Conservation (phyloP, 2,797 vertebrate species). For the Macropus fuliginosus region DNA sequence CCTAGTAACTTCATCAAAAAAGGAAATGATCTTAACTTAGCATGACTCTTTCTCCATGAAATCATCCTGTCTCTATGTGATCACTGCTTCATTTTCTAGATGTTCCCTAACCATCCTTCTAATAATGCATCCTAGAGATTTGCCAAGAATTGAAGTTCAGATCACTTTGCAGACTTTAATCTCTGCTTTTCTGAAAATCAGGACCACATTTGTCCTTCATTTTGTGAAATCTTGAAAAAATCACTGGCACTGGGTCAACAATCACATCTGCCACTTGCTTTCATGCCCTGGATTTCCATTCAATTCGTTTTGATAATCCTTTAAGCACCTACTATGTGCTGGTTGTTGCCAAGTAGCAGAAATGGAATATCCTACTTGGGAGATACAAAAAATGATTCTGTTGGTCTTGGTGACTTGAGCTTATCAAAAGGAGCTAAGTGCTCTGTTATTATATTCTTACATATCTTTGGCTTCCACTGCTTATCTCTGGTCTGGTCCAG, state of each 20-base stretch:
- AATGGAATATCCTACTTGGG: neutral
- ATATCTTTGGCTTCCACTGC: too few species aligned
- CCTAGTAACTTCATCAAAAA: too few species aligned
- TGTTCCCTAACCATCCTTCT: neutral
- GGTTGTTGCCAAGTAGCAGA: neutral
- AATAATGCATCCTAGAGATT: neutral
- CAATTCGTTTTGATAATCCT: neutral
- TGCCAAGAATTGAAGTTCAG: neutral
- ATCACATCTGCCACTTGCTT: neutral
- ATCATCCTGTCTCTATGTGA: too few species aligned
- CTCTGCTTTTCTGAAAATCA: neutral
- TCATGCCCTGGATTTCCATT: neutral
- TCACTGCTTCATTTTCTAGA: neutral
- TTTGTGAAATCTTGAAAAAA: neutral
- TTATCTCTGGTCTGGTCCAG: too few species aligned
- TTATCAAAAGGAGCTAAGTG: neutral
- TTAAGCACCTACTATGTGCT: neutral
- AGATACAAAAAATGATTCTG: neutral
- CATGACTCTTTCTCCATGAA: too few species aligned
- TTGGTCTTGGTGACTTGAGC: neutral
- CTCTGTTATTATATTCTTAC: too few species aligned
- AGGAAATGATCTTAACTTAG: too few species aligned
- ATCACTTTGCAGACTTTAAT: neutral
- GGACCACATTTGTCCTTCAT: neutral
- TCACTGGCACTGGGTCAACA: neutral